Conservation (phyloP, 2,888 invertebrate genomes). For the Clivina fossor region DNA sequence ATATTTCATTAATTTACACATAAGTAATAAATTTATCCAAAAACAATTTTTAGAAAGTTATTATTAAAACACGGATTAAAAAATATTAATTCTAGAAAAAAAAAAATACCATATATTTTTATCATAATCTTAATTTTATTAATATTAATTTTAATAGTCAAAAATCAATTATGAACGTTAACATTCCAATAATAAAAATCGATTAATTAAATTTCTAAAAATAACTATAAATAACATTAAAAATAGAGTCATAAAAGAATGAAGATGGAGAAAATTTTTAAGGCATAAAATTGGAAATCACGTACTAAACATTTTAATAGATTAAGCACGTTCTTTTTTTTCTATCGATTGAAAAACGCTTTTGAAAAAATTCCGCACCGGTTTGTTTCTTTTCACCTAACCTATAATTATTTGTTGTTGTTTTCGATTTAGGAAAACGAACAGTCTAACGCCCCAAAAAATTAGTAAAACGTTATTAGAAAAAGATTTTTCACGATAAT, state of each 20-base stretch:
- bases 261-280: not conserved
- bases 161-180: too few relatives aligned
- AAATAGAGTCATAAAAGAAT: conserved; percentile 21
- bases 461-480: conserved; percentile 4
- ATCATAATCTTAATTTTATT: too few relatives aligned
- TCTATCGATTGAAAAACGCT: conserved; percentile 29
- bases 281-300: conserved; percentile 15
- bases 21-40: too few relatives aligned
- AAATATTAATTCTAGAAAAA: too few relatives aligned
- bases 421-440: not conserved
- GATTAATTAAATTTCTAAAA: conserved; percentile 17
- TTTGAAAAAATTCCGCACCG: conserved; percentile 19
- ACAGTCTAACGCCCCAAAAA: too few relatives aligned
- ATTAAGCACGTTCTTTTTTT: conserved; percentile 28
- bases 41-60: too few relatives aligned
- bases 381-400: conserved; percentile 12
- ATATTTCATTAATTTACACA: too few relatives aligned
- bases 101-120: too few relatives aligned
- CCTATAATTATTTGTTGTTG: conserved; percentile 9
- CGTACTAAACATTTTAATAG: conserved; percentile 24
- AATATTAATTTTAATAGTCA: too few relatives aligned
- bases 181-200: conserved; percentile 5
- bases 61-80: too few relatives aligned
- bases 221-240: conserved; percentile 16
- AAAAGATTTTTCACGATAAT: too few relatives aligned